phyloP scores from a whole-genome alignment of 2,113 vertebrate genomes.

The Prunella himalayana region DNA sequence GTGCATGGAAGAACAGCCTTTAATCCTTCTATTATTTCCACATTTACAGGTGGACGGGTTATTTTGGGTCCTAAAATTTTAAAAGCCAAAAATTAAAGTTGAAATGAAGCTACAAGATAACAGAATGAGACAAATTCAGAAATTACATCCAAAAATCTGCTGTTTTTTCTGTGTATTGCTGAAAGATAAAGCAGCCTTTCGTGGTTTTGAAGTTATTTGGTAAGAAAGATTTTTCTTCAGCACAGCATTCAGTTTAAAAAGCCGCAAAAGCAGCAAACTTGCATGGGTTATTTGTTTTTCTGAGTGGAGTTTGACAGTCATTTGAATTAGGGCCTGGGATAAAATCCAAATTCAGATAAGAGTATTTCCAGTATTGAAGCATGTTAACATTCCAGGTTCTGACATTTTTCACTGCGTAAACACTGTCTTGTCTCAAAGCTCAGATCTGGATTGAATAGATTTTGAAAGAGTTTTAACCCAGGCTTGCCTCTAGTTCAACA shows the following conservation, averaged over 20 bases:
- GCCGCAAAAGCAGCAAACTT: not conserved
- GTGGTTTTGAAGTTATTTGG: not conserved
- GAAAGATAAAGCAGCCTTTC: not conserved
- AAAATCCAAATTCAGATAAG: constrained; percentile 5
- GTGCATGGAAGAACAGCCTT: constrained; percentile 93
- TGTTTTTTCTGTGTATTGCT: not conserved
- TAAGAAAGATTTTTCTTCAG: not conserved
- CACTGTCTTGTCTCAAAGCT: not conserved
- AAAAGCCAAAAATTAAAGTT: not conserved
- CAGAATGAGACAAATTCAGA: not conserved
- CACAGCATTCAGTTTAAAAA: not conserved
- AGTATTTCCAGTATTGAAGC: constrained; percentile 1
- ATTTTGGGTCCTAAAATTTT: constrained; percentile 89
- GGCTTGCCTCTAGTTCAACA: not conserved
- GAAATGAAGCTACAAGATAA: not conserved
- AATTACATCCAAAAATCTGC: not conserved
- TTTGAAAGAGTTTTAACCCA: not conserved
- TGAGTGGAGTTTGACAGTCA: not conserved
- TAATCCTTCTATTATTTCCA: constrained; percentile 88
- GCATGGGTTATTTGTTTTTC: not conserved
- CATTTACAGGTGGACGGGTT: constrained; percentile 87
- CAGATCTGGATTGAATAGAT: not conserved
- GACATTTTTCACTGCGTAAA: not conserved
- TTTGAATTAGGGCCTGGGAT: not conserved
- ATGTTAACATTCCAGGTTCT: constrained; percentile 23